Conservation (phyloP, 1,140 invertebrate genomes). For the Atta texana region DNA sequence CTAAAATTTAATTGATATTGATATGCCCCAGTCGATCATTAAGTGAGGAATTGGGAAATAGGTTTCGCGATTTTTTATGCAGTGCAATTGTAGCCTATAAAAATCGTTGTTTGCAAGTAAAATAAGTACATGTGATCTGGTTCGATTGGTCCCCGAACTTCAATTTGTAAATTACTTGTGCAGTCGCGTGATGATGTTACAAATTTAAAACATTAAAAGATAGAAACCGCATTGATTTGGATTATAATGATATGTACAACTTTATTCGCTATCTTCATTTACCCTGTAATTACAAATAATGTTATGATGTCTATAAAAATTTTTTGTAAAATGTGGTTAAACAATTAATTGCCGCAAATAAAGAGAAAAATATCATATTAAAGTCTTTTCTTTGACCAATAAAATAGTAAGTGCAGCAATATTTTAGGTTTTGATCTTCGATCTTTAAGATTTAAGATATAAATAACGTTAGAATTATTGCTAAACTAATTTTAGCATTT, state of each 20-base stretch:
- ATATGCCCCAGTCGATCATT: neutral
- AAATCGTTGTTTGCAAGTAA: neutral
- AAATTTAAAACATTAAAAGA: neutral
- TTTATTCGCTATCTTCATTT: neutral
- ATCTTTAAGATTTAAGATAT: neutral
- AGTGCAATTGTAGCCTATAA: neutral
- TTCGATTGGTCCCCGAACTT: constrained; percentile 65
- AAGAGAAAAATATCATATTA: neutral
- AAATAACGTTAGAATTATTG: neutral
- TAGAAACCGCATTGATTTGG: neutral
- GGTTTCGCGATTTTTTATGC: neutral
- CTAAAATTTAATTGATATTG: neutral
- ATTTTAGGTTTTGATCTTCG: neutral
- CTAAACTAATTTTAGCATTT: constrained; percentile 18
- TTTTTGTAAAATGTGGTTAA: neutral
- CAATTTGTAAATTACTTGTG: constrained; percentile 21
- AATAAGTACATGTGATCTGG: constrained; percentile 26
- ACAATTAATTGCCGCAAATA: neutral
- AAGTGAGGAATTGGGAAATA: neutral
- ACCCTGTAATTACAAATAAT: constrained; percentile 25
- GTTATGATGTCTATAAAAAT: neutral
- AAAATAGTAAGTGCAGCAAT: neutral
- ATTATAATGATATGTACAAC: constrained; percentile 39
- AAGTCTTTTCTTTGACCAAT: neutral
- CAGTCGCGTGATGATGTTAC: neutral